Conservation (phyloP, 1,140 invertebrate species). For the Tribolium madens region DNA sequence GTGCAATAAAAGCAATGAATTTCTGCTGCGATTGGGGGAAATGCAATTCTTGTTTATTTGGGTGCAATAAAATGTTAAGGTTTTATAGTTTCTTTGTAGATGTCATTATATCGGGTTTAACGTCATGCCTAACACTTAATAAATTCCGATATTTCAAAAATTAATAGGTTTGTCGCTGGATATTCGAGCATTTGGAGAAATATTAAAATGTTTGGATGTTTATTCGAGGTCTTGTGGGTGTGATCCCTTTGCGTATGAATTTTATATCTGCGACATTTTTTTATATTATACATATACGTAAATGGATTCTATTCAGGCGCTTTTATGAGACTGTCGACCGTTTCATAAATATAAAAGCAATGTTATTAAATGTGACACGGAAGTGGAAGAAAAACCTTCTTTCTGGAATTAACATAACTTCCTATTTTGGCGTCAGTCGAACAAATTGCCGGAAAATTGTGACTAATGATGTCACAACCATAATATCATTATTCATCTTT, state of each 20-base stretch:
- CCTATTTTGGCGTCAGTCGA: neutral
- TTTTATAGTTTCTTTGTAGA: slow-evolving; percentile 22
- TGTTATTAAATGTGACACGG: slow-evolving; percentile 25
- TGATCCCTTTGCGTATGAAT: slow-evolving; percentile 16
- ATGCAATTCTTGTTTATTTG: slow-evolving; percentile 43
- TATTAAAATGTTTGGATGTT: neutral
- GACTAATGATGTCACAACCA: slow-evolving; percentile 11
- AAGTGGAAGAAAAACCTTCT: slow-evolving; percentile 4
- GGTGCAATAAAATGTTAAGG: slow-evolving; percentile 25
- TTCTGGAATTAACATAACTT: slow-evolving; percentile 24
- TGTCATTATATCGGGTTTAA: slow-evolving; percentile 16
- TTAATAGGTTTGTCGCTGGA: neutral
- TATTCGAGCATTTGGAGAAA: neutral
- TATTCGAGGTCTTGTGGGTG: neutral
- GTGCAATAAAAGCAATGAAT: slow-evolving; percentile 28
- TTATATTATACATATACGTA: slow-evolving; percentile 19
- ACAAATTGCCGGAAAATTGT: slow-evolving; percentile 30
- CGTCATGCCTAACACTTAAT: neutral
- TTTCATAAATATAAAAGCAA: slow-evolving; percentile 38
- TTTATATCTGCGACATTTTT: slow-evolving; percentile 32
- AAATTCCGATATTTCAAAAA: neutral
- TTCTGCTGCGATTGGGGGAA: slow-evolving; percentile 22
- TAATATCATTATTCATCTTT: slow-evolving; percentile 14
- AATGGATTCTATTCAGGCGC: slow-evolving; percentile 31
- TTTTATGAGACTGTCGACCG: slow-evolving; percentile 34